A percentile compares a stretch with the other conserved stretches of the same genome.
Conservation (phyloP, 2,888 invertebrate species). For the Archips crataeganus region DNA sequence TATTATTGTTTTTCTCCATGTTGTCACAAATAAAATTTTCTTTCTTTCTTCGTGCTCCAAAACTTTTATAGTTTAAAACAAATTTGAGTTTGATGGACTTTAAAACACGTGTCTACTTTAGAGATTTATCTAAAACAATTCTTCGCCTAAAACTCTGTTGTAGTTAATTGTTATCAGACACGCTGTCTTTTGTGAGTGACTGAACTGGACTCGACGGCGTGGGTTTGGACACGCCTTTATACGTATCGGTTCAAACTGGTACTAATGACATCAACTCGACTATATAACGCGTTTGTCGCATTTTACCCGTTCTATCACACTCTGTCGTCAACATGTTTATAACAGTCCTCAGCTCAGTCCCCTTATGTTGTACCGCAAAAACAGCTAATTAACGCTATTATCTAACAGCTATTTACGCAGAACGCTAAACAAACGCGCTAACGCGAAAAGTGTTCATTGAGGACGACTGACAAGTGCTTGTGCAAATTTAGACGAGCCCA, state of each 20-base stretch:
- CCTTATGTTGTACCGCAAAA: not conserved
- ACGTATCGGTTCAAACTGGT: not conserved
- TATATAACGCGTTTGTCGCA: not conserved
- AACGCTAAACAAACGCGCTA: constrained; percentile 7
- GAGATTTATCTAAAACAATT: too few species aligned
- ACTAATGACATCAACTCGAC: not conserved
- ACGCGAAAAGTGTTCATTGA: constrained; percentile 14
- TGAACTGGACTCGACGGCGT: not conserved
- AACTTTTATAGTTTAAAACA: too few species aligned
- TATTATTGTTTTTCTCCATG: too few species aligned
- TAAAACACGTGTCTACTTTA: too few species aligned
- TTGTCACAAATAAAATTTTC: too few species aligned
- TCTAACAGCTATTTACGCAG: constrained; percentile 5
- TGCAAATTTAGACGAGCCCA: constrained; percentile 13
- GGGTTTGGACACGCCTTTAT: constrained; percentile 5
- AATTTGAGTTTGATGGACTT: too few species aligned
- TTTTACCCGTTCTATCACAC: not conserved
- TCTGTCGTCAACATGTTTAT: not conserved
- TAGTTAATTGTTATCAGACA: not conserved
- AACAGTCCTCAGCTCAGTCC: not conserved
- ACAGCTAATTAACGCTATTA: not conserved
- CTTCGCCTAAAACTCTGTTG: not conserved
- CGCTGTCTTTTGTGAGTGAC: not conserved
- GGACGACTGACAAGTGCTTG: constrained; percentile 17
- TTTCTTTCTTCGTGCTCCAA: too few species aligned